Percentiles rank a stretch among this genome's conserved stretches.
Conservation (phyloP, 1,140 invertebrate species). For the Drosophila chauvacae region DNA sequence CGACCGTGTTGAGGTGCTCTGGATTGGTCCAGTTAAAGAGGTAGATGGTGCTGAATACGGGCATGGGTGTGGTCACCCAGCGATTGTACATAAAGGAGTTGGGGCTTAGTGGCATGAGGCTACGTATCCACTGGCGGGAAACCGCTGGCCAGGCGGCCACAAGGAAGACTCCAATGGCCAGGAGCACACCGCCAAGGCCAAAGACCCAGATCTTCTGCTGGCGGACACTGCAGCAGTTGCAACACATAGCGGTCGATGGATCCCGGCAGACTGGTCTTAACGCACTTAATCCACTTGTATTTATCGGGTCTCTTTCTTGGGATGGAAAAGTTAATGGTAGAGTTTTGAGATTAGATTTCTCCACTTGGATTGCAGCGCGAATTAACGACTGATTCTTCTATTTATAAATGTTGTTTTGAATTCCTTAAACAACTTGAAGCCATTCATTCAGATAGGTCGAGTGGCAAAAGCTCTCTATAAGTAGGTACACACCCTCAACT, state of each 20-base stretch:
- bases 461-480: background rate
- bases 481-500: conserved; percentile 1
- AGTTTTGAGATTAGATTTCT: conserved; percentile 27
- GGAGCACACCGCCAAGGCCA: conserved; percentile 40
- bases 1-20: conserved; percentile 85
- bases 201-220: conserved; percentile 78
- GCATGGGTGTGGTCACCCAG: conserved; percentile 90
- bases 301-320: conserved; percentile 7
- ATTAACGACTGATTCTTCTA: background rate
- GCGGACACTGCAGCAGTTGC: conserved; percentile 71
- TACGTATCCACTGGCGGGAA: conserved; percentile 35
- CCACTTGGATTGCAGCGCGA: background rate
- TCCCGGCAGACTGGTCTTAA: conserved; percentile 7
- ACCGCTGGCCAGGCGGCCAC: conserved; percentile 63
- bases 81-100: conserved; percentile 87
- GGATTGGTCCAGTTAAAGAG: conserved; percentile 94
- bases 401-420: conserved; percentile 16
- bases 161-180: conserved; percentile 49
- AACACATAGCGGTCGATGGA: conserved; percentile 53
- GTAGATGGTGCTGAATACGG: conserved; percentile 90
- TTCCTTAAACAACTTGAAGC: background rate
- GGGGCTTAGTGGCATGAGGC: conserved; percentile 86
- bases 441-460: conserved; percentile 6
- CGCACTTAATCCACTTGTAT: conserved; percentile 1
- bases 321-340: background rate